Evolutionary conservation across 2,113 vertebrate genomes (phyloP).

Genomic region (Andinoacara biseriatus): DNA sequence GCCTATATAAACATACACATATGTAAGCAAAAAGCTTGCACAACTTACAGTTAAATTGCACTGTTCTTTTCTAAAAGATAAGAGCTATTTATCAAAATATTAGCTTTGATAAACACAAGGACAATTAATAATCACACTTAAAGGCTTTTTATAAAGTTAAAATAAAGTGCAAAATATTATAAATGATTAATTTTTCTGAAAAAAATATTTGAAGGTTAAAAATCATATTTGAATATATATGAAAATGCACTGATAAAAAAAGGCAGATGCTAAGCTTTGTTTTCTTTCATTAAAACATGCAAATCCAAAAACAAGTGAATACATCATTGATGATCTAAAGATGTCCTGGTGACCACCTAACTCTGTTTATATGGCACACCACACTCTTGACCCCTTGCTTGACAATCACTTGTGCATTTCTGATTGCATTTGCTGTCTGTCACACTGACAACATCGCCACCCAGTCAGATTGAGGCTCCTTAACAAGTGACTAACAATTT

Average conservation of each 20-base stretch:
- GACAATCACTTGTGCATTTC: neutral
- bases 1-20: neutral
- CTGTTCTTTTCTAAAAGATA: neutral
- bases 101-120: neutral
- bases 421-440: neutral
- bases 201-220: neutral
- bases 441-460: neutral
- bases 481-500: slow-evolving; percentile 10
- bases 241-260: neutral
- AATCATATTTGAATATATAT: neutral
- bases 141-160: neutral
- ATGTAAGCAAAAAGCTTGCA: neutral
- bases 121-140: neutral
- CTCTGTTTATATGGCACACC: neutral
- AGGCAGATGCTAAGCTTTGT: neutral
- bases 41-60: neutral
- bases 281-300: neutral
- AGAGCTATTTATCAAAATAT: neutral
- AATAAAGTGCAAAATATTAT: neutral
- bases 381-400: neutral
- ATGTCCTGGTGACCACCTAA: neutral
- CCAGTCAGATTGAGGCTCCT: neutral
- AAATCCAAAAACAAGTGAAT: neutral
- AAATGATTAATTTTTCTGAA: neutral
- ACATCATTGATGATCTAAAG: neutral